phyloP scores from a whole-genome alignment of 2,113 vertebrate genomes.

The Egretta garzetta region DNA sequence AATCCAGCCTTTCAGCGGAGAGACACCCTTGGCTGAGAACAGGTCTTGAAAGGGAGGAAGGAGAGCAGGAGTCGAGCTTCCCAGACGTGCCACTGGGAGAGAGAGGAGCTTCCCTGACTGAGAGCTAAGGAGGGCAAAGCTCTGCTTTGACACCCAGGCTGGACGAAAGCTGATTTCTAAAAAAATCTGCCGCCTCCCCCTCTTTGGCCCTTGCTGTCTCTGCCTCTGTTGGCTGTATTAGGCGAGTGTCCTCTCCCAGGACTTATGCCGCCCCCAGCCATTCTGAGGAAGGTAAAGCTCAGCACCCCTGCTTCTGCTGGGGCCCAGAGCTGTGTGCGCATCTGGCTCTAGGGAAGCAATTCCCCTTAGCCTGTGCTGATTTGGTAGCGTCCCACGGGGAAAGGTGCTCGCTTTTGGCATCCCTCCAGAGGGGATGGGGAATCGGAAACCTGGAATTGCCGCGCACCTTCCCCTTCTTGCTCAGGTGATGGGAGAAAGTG shows the following conservation, averaged over 20 bases:
- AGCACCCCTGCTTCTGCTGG: background rate
- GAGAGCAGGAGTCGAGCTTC: background rate
- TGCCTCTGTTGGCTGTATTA: too few relatives aligned
- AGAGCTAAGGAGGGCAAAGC: background rate
- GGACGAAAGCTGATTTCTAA: background rate
- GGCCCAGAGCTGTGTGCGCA: rapidly evolving
- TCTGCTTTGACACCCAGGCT: background rate
- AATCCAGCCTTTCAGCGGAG: background rate
- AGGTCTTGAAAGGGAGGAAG: background rate
- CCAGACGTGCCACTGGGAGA: rapidly evolving
- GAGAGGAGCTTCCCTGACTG: background rate
- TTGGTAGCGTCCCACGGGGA: rapidly evolving
- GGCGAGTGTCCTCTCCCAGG: background rate
- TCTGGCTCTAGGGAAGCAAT: background rate
- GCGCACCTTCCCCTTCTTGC: background rate
- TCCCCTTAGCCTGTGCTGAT: background rate
- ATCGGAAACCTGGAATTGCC: background rate
- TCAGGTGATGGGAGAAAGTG: background rate
- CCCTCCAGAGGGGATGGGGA: background rate
- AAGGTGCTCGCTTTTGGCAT: rapidly evolving
- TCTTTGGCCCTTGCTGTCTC: background rate
- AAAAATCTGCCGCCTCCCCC: too few relatives aligned
- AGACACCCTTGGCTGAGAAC: background rate
- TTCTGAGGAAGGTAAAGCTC: background rate
- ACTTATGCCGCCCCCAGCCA: rapidly evolving